Evolutionary conservation across 2,888 invertebrate genomes (phyloP).

Genomic region (Apotomis turbidana): DNA sequence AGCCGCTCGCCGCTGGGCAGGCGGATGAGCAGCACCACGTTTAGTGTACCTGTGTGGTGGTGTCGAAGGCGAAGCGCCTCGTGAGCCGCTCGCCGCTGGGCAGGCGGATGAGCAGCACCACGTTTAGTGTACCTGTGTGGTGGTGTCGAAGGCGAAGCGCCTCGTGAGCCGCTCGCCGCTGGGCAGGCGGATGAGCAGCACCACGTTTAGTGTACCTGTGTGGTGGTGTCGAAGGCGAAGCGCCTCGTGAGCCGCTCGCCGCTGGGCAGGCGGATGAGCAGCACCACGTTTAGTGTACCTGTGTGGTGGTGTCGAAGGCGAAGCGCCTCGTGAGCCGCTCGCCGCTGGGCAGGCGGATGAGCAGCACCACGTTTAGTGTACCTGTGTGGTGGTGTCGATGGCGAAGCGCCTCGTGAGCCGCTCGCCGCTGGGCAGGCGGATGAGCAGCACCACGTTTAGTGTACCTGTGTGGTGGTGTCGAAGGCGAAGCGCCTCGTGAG

Average conservation of each 20-base stretch:
- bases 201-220: conserved; percentile 76
- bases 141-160: conserved; percentile 91
- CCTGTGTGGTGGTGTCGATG: conserved; percentile 84
- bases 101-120: conserved; percentile 95
- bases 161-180: conserved; percentile 94
- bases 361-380: conserved; percentile 87
- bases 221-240: conserved; percentile 90
- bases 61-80: conserved; percentile 90
- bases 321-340: conserved; percentile 95
- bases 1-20: conserved; percentile 95
- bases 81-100: conserved; percentile 95
- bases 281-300: conserved; percentile 83
- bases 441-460: conserved; percentile 91
- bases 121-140: conserved; percentile 62
- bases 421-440: conserved; percentile 95
- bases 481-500: conserved; percentile 94
- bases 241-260: conserved; percentile 94
- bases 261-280: conserved; percentile 96
- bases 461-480: conserved; percentile 82
- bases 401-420: conserved; percentile 95
- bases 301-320: conserved; percentile 86
- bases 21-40: conserved; percentile 94
- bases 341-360: conserved; percentile 96
- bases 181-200: conserved; percentile 95
- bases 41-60: conserved; percentile 78